These are phyloP conservation scores for Phengaris arion DNA, from an alignment of 2,888 invertebrate genomes.

Conservation along the genomic window DNA sequence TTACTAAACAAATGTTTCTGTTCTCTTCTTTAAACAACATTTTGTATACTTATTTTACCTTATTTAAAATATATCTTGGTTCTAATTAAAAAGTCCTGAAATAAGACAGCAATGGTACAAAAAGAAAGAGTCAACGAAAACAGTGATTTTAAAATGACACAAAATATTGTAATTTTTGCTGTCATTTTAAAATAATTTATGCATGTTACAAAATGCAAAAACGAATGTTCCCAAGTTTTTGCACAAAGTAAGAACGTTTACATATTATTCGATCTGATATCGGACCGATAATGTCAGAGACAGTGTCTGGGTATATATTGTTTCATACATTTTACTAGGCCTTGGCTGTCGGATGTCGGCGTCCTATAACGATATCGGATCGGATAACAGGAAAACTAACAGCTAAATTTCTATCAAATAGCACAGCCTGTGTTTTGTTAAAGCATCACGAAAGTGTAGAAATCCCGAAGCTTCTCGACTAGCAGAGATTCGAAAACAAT, in stretches of 20 bases:
- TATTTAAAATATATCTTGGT: neutral
- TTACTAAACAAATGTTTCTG: too few species aligned
- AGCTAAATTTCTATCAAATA: slow-evolving; percentile 4
- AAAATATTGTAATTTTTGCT: neutral
- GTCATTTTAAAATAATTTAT: slow-evolving; percentile 5
- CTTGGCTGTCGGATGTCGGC: too few species aligned
- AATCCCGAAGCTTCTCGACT: neutral
- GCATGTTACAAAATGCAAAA: neutral
- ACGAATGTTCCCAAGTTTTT: neutral
- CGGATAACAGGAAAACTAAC: neutral
- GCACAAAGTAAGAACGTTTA: neutral
- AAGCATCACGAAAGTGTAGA: neutral
- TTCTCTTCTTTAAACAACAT: too few species aligned
- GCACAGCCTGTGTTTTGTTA: slow-evolving; percentile 21
- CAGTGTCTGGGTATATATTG: too few species aligned
- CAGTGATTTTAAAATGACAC: neutral
- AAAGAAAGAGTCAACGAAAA: neutral
- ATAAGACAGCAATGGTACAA: neutral
- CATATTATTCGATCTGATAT: too few species aligned
- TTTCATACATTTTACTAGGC: too few species aligned
- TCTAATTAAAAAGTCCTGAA: neutral
- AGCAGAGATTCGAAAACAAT: slow-evolving; percentile 9
- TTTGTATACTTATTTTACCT: too few species aligned
- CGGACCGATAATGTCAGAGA: too few species aligned
- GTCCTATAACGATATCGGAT: too few species aligned